phyloP scores from a whole-genome alignment of 2,888 invertebrate species.

The Idaea aversata region DNA sequence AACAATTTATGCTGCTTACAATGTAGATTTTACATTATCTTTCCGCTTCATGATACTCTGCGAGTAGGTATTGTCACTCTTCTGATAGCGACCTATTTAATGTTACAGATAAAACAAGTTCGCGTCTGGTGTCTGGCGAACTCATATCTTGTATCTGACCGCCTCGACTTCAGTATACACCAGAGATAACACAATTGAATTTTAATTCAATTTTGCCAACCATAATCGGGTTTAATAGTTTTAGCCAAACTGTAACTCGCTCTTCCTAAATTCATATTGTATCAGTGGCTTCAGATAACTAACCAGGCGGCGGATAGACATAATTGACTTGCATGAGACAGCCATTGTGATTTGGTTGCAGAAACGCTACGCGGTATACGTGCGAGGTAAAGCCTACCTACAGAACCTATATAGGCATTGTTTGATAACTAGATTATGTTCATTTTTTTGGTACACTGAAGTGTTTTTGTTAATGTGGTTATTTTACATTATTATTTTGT shows the following conservation, averaged over 20 bases:
- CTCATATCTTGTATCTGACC: conserved; percentile 22
- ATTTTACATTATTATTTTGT: too few species aligned
- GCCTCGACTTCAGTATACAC: conserved; percentile 33
- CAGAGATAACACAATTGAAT: conserved; percentile 53
- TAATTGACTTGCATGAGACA: conserved; percentile 76
- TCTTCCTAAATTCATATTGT: conserved; percentile 67
- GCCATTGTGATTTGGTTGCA: conserved; percentile 66
- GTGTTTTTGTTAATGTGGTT: too few species aligned
- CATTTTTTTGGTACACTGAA: not conserved
- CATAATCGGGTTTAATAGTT: conserved; percentile 66
- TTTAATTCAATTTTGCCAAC: conserved; percentile 57
- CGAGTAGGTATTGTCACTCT: conserved; percentile 11
- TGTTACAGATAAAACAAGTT: conserved; percentile 31
- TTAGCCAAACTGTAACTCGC: conserved; percentile 56
- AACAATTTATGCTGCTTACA: not conserved
- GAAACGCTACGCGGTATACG: conserved; percentile 21
- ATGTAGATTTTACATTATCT: conserved; percentile 2
- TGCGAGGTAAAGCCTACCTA: not conserved
- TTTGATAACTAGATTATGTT: not conserved
- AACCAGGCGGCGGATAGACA: conserved; percentile 72
- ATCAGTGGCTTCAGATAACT: conserved; percentile 63
- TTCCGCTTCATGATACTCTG: conserved; percentile 5
- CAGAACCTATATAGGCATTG: not conserved
- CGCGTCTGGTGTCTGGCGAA: conserved; percentile 26
- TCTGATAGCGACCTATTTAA: conserved; percentile 23